Conservation (phyloP, 2,113 vertebrate genomes). For the Leucopternis melanops region DNA sequence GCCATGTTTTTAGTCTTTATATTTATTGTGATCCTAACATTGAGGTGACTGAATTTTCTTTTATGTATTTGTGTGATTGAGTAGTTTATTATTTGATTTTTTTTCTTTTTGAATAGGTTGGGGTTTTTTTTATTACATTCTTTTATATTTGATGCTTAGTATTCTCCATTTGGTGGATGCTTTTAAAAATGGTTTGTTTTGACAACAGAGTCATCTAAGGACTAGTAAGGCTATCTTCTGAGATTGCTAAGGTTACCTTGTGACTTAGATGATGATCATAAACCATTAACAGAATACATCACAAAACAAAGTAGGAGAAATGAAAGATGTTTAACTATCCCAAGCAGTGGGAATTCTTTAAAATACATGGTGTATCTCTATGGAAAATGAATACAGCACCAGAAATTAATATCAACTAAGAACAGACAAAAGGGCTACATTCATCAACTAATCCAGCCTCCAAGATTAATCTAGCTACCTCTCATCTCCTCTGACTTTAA, state of each 20-base stretch:
- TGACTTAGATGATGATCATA: background rate
- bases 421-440: background rate
- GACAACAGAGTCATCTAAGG: background rate
- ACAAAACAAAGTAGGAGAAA: background rate
- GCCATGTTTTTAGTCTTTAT: background rate
- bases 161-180: background rate
- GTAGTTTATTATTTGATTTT: background rate
- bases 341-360: background rate
- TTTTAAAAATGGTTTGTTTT: background rate
- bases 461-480: slow-evolving; percentile 20
- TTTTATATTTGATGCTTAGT: background rate
- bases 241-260: background rate
- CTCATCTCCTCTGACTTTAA: slow-evolving; percentile 18
- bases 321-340: background rate
- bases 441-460: slow-evolving; percentile 1
- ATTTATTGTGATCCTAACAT: background rate
- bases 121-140: background rate
- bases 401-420: slow-evolving; percentile 29
- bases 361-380: background rate
- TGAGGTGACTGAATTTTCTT: background rate
- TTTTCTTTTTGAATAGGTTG: background rate
- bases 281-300: background rate
- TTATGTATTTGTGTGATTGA: background rate
- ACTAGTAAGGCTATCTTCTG: background rate
- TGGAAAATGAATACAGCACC: background rate